These are phyloP conservation scores for Limnephilus auricula DNA, from an alignment of 2,888 invertebrate genomes.

Conservation along the genomic window DNA sequence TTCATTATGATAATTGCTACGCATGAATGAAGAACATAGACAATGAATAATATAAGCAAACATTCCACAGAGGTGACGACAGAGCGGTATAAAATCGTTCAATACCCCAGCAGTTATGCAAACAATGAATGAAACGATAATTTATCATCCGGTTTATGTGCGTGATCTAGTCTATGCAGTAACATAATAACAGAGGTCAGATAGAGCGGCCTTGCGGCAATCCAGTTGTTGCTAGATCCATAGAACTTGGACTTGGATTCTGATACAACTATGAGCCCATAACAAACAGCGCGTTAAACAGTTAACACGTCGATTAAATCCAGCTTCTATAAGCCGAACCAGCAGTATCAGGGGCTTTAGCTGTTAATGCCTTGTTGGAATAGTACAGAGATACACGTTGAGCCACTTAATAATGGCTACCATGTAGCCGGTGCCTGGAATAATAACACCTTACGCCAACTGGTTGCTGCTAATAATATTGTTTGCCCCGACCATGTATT, in stretches of 20 bases:
- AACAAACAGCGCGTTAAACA: constrained; percentile 2
- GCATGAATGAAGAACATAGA: not conserved
- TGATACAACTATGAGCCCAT: not conserved
- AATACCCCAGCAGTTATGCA: not conserved
- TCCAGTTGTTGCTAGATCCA: not conserved
- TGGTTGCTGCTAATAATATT: not conserved
- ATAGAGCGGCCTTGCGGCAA: not conserved
- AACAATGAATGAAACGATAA: constrained; percentile 2
- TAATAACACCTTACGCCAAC: not conserved
- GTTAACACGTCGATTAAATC: not conserved
- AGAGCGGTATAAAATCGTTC: not conserved
- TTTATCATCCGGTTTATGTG: constrained; percentile 2
- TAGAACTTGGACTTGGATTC: not conserved
- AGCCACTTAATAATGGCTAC: not conserved
- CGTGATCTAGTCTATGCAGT: constrained; percentile 2
- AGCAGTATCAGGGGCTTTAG: not conserved
- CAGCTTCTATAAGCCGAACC: not conserved
- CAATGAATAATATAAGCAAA: not conserved
- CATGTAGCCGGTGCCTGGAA: not conserved
- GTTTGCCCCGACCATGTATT: not conserved
- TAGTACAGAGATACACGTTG: not conserved
- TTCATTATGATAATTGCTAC: not conserved
- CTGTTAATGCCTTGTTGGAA: not conserved
- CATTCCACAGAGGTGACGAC: not conserved
- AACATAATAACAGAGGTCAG: not conserved